Evolutionary conservation across 2,888 invertebrate genomes (phyloP), one percentile per base, ranked within the genome.

Genomic region (Ceriagrion tenellum): DNA sequence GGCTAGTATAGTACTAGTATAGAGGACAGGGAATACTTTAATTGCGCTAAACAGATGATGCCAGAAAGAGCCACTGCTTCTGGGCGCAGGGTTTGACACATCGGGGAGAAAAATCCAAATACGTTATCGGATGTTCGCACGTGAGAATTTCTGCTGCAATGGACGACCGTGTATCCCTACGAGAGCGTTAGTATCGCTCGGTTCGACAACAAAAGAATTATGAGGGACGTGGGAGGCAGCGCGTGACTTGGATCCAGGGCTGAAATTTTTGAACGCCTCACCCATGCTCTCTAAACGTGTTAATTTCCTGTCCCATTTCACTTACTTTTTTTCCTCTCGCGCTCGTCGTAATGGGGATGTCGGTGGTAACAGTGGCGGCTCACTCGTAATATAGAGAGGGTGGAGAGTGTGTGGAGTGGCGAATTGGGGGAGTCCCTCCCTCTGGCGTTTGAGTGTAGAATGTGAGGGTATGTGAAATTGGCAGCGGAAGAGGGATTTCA

Each of bases 221-320:
- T 47, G 2, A 47, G 47, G 2, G 47, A 47, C 47, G 47, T 4
- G 47, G 30, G 35, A 81, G n/a, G 13, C 13, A 35, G 4, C 35
- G 81, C 81, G 35, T 81, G 81, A 81, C 81, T 35, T 81, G 81
- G 35, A 81, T 35, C 30, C 35, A 35, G 10, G 35, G 35, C 16
- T 35, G 35, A 81, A 35, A 16, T 6, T 35, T 81, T 18, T 35
- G n/a, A 35, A 1, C 81, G 47, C 8, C 47, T 47, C 47, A 47
- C 47, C 47, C 47, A 47, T 47, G 47, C 47, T 47, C 30, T 13
- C 13, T 81, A 81, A 81, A 81, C 81, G 81, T 81, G 81, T 81
- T 81, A 81, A 81, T 81, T 81, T 81, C 81, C 81, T 81, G 81
- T 81, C 81, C 81, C 81, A 81, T 81, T 81, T n/a, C 81, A 81